phyloP scores from a whole-genome alignment of 2,888 invertebrate genomes.

The Cinara cedri region DNA sequence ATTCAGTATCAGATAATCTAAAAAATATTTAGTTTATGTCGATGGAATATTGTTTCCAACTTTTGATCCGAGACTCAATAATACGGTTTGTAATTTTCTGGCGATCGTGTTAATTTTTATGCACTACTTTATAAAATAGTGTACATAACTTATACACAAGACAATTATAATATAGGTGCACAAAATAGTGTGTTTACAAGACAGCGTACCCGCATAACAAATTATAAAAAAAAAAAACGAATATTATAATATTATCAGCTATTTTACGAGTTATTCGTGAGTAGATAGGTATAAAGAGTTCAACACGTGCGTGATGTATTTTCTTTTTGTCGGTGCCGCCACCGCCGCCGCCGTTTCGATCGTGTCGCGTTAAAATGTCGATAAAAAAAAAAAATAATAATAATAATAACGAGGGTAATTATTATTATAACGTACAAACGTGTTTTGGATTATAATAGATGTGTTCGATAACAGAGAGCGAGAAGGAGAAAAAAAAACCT shows the following conservation, averaged over 20 bases:
- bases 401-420: slow-evolving; percentile 46
- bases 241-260: no score
- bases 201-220: neutral
- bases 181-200: neutral
- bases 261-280: slow-evolving; percentile 37
- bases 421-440: slow-evolving; percentile 50
- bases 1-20: no score
- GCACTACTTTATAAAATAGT: neutral
- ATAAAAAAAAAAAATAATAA: slow-evolving; percentile 48
- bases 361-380: slow-evolving; percentile 49
- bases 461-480: slow-evolving; percentile 24
- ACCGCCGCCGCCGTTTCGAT: slow-evolving; percentile 28
- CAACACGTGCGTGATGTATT: slow-evolving; percentile 8
- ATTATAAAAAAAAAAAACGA: neutral
- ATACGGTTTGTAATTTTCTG: no score
- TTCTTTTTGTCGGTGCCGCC: slow-evolving; percentile 48
- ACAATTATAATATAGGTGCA: neutral
- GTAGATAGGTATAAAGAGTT: neutral
- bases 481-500: slow-evolving; percentile 2
- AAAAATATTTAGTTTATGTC: no score
- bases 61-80: no score
- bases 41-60: no score
- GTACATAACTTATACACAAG: no score
- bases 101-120: no score
- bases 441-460: slow-evolving; percentile 18